phyloP scores from a whole-genome alignment of 2,113 vertebrate genomes.

The Isurus oxyrinchus region DNA sequence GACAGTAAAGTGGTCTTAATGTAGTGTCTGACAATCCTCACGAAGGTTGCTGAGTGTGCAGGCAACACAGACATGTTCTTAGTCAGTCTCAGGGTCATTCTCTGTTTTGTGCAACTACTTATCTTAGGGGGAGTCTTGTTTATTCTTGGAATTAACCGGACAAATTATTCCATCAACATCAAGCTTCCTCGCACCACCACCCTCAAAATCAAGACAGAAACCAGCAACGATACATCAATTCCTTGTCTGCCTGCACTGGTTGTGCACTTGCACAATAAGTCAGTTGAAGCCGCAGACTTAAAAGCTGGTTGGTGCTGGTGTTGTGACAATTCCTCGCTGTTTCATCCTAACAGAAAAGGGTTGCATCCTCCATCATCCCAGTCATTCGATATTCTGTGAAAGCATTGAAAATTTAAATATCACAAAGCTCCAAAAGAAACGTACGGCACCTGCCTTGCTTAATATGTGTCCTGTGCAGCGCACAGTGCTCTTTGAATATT shows the following conservation, averaged over 20 bases:
- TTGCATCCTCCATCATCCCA: neutral
- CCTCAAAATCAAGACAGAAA: neutral
- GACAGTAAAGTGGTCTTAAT: neutral
- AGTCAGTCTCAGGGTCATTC: neutral
- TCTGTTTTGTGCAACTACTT: neutral
- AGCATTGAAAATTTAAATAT: slow-evolving; percentile 21
- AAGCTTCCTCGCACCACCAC: neutral
- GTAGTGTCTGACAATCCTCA: neutral
- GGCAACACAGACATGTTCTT: neutral
- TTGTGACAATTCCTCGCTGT: neutral
- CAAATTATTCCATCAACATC: slow-evolving; percentile 6
- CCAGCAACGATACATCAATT: neutral
- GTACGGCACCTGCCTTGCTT: neutral
- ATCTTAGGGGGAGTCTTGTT: neutral
- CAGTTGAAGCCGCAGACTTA: neutral
- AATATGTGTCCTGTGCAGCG: neutral
- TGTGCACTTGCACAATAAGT: neutral
- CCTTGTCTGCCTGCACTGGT: neutral
- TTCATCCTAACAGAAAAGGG: neutral
- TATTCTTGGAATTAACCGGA: slow-evolving; percentile 6
- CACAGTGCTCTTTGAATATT: slow-evolving; percentile 3
- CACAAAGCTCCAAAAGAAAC: neutral
- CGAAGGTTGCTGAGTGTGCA: neutral
- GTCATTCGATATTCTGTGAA: slow-evolving; percentile 1
- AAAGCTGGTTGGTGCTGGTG: neutral